phyloP scores from a whole-genome alignment of 2,113 vertebrate genomes.

The Chloebia gouldiae region DNA sequence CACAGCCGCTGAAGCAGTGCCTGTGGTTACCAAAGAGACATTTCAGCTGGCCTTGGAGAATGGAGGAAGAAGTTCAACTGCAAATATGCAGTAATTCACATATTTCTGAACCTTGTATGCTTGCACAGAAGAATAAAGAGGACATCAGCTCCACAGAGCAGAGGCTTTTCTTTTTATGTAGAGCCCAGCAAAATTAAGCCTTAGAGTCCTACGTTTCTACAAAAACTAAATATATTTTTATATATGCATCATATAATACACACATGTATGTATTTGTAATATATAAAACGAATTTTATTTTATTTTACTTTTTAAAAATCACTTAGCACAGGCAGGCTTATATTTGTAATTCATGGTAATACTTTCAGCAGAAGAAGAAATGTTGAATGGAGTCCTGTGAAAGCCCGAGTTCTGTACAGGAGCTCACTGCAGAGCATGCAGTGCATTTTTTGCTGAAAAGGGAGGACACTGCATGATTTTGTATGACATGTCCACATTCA shows the following conservation, averaged over 20 bases:
- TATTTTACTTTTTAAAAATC: not conserved
- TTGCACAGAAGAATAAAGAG: not conserved
- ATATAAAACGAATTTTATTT: not conserved
- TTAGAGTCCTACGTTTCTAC: not conserved
- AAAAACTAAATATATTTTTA: not conserved
- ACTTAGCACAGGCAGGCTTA: not conserved
- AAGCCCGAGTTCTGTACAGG: not conserved
- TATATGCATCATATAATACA: not conserved
- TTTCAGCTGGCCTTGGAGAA: not conserved
- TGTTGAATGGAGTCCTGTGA: not conserved
- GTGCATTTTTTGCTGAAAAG: not conserved
- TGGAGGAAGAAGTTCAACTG: not conserved
- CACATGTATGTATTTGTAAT: not conserved
- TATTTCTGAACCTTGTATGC: not conserved
- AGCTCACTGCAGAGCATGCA: not conserved
- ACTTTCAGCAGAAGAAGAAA: not conserved
- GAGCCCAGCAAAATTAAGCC: not conserved
- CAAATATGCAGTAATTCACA: not conserved
- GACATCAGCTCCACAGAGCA: not conserved
- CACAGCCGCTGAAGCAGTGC: rapidly evolving
- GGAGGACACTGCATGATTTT: not conserved
- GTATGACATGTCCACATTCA: not conserved
- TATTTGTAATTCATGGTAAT: not conserved
- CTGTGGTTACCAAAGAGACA: not conserved
- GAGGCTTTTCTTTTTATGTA: not conserved